Conservation (phyloP, 2,888 invertebrate genomes). For the Yponomeuta evonymella region DNA sequence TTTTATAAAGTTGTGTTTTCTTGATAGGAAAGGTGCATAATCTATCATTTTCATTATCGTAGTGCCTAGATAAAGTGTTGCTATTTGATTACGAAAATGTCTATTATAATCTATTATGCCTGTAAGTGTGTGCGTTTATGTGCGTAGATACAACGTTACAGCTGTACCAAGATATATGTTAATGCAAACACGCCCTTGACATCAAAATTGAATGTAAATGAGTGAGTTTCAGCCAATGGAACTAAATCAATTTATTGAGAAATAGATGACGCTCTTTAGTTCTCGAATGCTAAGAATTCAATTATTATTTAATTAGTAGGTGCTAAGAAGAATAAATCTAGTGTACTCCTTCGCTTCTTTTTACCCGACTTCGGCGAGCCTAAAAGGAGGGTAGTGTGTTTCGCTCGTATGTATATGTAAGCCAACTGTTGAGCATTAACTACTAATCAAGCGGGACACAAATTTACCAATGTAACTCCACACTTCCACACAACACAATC, state of each 20-base stretch:
- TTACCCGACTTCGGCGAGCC: too few species aligned
- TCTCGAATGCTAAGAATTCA: too few species aligned
- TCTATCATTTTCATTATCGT: not conserved
- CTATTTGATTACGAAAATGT: not conserved
- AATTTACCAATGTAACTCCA: too few species aligned
- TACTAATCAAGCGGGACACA: too few species aligned
- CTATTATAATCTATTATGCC: not conserved
- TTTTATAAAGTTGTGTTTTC: too few species aligned
- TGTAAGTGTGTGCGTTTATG: not conserved
- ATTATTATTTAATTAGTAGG: too few species aligned
- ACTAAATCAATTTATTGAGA: slow-evolving; percentile 38
- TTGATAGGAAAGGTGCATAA: not conserved
- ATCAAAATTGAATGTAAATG: slow-evolving; percentile 8
- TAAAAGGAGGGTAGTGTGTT: too few species aligned
- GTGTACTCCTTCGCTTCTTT: too few species aligned
- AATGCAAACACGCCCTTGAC: slow-evolving; percentile 11
- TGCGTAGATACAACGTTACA: not conserved
- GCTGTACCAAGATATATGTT: not conserved
- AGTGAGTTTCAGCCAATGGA: slow-evolving; percentile 5
- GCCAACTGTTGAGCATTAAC: too few species aligned
- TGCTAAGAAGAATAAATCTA: too few species aligned
- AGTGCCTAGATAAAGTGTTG: not conserved
- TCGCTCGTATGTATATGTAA: too few species aligned
- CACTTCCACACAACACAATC: too few species aligned
- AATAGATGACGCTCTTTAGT: slow-evolving; percentile 34